phyloP scores from a whole-genome alignment of 2,797 vertebrate species.

The Heliangelus exortis region DNA sequence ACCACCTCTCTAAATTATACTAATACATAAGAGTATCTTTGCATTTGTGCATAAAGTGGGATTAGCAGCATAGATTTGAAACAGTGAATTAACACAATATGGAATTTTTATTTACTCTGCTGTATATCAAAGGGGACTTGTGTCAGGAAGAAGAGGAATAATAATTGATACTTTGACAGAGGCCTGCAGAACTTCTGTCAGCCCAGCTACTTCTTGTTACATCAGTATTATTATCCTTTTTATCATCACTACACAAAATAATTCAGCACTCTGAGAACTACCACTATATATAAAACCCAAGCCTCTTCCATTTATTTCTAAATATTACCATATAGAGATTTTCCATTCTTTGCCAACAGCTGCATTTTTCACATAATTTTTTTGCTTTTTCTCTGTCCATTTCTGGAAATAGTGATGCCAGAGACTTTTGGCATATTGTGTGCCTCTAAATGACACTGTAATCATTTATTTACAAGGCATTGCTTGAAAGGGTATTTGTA shows the following conservation, averaged over 20 bases:
- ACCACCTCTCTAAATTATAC: not conserved
- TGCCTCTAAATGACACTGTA: not conserved
- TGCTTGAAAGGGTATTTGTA: not conserved
- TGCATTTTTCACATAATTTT: not conserved
- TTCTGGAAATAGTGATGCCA: not conserved
- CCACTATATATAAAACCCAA: not conserved
- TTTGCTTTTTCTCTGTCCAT: not conserved
- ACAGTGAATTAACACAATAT: not conserved
- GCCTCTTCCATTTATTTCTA: constrained; percentile 8
- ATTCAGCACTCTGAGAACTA: not conserved
- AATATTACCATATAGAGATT: not conserved
- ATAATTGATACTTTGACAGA: not conserved
- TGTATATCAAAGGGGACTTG: not conserved
- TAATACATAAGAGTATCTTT: not conserved
- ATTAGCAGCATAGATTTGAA: not conserved
- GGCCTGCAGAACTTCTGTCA: constrained; percentile 8
- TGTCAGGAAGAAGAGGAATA: not conserved
- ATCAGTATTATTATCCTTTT: not conserved
- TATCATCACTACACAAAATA: not conserved
- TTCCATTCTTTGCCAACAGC: not conserved
- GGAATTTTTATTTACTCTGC: not conserved
- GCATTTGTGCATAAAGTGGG: not conserved
- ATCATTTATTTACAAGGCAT: not conserved
- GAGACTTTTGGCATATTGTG: not conserved
- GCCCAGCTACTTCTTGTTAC: not conserved